A percentile compares a stretch with the other conserved stretches of the same genome.
phyloP scores from a whole-genome alignment of 2,888 invertebrate genomes.

The Pseudococcus viburni region DNA sequence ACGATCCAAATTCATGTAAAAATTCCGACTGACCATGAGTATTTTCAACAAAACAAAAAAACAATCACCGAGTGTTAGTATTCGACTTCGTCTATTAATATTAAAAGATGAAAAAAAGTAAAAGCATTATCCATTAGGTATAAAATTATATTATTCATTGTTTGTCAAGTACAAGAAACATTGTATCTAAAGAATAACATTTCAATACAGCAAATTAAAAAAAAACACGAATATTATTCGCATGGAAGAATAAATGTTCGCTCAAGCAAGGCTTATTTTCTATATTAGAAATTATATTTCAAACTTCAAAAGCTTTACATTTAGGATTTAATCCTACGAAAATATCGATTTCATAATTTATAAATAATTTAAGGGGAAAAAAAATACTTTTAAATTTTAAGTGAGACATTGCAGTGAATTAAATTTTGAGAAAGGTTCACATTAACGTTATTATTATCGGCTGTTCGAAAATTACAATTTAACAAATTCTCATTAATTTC shows the following conservation, averaged over 20 bases:
- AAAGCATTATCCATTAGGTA: constrained; percentile 17
- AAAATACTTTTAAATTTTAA: background rate
- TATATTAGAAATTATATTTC: constrained; percentile 29
- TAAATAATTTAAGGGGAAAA: background rate
- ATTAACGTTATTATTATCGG: background rate
- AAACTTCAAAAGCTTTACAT: constrained; percentile 6
- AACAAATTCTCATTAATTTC: background rate
- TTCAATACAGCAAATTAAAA: constrained; percentile 39
- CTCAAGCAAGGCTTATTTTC: constrained; percentile 40
- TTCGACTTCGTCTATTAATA: too few species aligned
- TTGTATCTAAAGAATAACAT: constrained; percentile 49
- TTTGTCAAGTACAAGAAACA: constrained; percentile 31
- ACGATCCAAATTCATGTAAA: too few species aligned
- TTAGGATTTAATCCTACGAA: constrained; percentile 42
- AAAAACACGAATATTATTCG: constrained; percentile 30
- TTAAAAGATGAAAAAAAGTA: background rate
- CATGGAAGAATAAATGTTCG: constrained; percentile 15
- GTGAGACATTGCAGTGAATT: background rate
- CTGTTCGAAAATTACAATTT: background rate
- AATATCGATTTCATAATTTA: background rate
- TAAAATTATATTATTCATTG: constrained; percentile 54
- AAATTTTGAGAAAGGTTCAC: background rate
- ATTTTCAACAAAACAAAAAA: too few species aligned
- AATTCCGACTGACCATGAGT: too few species aligned
- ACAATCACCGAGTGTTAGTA: too few species aligned